Evolutionary conservation across 2,888 invertebrate genomes (phyloP), one percentile per base, ranked within the genome.

Genomic region (Erpobdella octoculata): DNA sequence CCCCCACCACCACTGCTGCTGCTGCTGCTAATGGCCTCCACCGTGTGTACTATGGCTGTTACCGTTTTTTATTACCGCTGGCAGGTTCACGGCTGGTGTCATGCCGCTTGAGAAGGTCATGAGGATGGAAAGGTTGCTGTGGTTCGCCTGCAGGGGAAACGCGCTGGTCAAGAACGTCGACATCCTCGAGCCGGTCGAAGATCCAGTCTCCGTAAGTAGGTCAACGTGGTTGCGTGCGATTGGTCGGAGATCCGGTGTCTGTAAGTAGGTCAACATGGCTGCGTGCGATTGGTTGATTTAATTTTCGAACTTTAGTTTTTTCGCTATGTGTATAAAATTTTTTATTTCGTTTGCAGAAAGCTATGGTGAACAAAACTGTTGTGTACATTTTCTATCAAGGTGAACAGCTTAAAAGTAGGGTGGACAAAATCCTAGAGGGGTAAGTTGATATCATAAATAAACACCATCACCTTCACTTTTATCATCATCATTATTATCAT

Each of bases 381-480:
- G 97, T 98, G 87, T 85, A 86, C 73, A 83, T 87, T 37, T 87
- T 86, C 79, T 87, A 85, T 80, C 86, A 97, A 93, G 97, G 97
- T 75, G 97, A 97, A 83, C 95, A 97, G 84, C 86, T 98, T 78
- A 96, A 96, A 85, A 91, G 91, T 0, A 89, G 94, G 77, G 95
- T 97, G 0, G 95, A 93, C 86, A 97, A 97, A 85, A 96, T 97
- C 76, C 97, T 97, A 85, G 97, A 96, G 85, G 97, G 97, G 85
- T 86, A 76, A 76, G 80, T 79, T 12, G n/a, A 21, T 25, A 5
- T n/a, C n/a, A n/a, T n/a, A n/a, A n/a, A n/a, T n/a, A n/a, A n/a
- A n/a, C n/a, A n/a, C n/a, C n/a, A n/a, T n/a, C 31, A 46, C 18
- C 46, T 3, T 18, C 21, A 46, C 2, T 46, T 3, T 2, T 5